phyloP scores from a whole-genome alignment of 2,113 vertebrate genomes.

The Carassius carassius region DNA sequence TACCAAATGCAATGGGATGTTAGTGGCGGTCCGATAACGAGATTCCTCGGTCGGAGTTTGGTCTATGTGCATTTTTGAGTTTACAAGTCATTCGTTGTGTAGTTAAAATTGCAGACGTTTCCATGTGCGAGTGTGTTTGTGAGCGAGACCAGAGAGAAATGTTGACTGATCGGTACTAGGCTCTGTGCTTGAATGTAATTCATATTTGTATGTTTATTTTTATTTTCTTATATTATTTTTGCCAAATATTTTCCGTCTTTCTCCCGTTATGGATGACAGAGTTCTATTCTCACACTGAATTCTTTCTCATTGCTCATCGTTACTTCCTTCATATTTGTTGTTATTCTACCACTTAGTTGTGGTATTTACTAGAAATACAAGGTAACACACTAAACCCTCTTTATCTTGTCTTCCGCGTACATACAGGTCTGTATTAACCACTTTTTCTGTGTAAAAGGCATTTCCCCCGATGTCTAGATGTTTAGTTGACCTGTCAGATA shows the following conservation, averaged over 20 bases:
- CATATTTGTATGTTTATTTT: neutral
- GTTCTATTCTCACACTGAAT: neutral
- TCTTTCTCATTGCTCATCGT: neutral
- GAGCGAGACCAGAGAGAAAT: neutral
- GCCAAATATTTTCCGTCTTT: constrained; percentile 23
- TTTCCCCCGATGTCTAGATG: neutral
- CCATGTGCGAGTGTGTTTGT: neutral
- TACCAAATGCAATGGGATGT: constrained; percentile 40
- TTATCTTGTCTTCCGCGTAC: constrained; percentile 48
- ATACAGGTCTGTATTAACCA: neutral
- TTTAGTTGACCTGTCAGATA: neutral
- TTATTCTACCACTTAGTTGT: neutral
- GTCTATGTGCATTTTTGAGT: constrained; percentile 60
- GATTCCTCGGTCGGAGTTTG: neutral
- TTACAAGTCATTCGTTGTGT: constrained; percentile 53
- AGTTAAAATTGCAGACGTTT: constrained; percentile 38
- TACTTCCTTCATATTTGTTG: neutral
- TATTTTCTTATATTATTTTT: neutral
- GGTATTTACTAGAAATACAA: neutral
- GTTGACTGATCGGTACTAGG: neutral
- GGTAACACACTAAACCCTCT: neutral
- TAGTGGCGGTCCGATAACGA: neutral
- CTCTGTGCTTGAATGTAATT: constrained; percentile 40
- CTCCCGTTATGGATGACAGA: constrained; percentile 13
- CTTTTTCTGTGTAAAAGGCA: neutral